These are phyloP conservation scores for Heliopora coerulea DNA, from an alignment of 92 coral and sea anemone genomes.

Conservation along the genomic window DNA sequence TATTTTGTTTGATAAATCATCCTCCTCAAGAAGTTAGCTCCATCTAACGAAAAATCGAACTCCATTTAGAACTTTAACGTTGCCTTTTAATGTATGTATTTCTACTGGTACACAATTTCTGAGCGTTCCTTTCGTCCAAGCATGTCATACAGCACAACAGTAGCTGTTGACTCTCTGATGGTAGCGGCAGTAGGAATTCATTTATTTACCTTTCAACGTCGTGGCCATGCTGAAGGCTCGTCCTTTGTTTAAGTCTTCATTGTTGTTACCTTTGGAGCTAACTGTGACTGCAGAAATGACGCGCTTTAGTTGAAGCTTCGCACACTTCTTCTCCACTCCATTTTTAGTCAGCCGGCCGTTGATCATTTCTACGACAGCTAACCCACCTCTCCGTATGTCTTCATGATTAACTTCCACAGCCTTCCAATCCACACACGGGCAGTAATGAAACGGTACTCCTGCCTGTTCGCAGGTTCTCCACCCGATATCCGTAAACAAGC, in stretches of 20 bases:
- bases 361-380: slow-evolving; percentile 63
- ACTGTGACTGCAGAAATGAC: slow-evolving; percentile 46
- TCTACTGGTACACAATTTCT: too few relatives aligned
- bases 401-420: slow-evolving; percentile 54
- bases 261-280: slow-evolving; percentile 17
- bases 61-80: too few relatives aligned
- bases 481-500: slow-evolving; percentile 60
- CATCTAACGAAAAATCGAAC: too few relatives aligned
- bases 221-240: not conserved
- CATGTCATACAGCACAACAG: too few relatives aligned
- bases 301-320: slow-evolving; percentile 33
- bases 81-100: too few relatives aligned
- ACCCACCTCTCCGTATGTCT: slow-evolving; percentile 54
- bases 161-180: too few relatives aligned
- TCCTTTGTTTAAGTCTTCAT: not conserved
- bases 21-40: too few relatives aligned
- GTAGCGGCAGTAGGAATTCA: too few relatives aligned
- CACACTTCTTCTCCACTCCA: slow-evolving; percentile 45
- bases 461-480: slow-evolving; percentile 82
- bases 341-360: slow-evolving; percentile 46
- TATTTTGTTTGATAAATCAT: too few relatives aligned
- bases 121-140: too few relatives aligned
- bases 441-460: slow-evolving; percentile 84
- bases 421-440: slow-evolving; percentile 85
- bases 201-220: slow-evolving; percentile 20